These are phyloP conservation scores for Crioceris asparagi DNA, from an alignment of 2,888 invertebrate genomes.

Conservation along the genomic window DNA sequence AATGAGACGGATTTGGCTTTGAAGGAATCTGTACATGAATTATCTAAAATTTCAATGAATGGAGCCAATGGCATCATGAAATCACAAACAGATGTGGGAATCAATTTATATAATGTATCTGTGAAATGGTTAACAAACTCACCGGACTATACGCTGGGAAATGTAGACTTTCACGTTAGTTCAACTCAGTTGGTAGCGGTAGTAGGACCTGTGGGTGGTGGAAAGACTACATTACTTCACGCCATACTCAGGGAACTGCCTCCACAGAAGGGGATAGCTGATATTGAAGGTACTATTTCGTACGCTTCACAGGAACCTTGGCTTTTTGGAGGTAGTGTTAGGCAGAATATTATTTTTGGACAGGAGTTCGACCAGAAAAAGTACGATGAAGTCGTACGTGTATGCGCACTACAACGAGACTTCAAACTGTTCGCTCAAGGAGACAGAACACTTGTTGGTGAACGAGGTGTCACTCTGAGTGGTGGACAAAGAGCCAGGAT, in stretches of 20 bases:
- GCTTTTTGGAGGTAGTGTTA: constrained; percentile 68
- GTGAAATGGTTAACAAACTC: constrained; percentile 49
- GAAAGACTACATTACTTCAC: constrained; percentile 46
- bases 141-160: constrained; percentile 38
- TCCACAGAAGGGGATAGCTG: constrained; percentile 50
- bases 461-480: constrained; percentile 59
- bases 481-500: constrained; percentile 81
- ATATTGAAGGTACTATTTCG: constrained; percentile 54
- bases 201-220: constrained; percentile 54
- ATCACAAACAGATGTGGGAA: constrained; percentile 29
- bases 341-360: constrained; percentile 90
- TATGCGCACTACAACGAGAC: constrained; percentile 61
- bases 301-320: constrained; percentile 76
- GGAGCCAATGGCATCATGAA: background rate
- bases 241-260: constrained; percentile 60
- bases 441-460: constrained; percentile 68
- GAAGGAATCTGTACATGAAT: too few species aligned
- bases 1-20: constrained; percentile 15
- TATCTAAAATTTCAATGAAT: background rate
- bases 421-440: constrained; percentile 62
- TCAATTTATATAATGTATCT: constrained; percentile 47
- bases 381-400: constrained; percentile 54
- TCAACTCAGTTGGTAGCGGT: constrained; percentile 45
- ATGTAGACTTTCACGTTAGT: constrained; percentile 51
- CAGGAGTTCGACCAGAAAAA: constrained; percentile 54